These are phyloP conservation scores for Chouioia cunea DNA, from an alignment of 2,888 invertebrate species.

Conservation along the genomic window DNA sequence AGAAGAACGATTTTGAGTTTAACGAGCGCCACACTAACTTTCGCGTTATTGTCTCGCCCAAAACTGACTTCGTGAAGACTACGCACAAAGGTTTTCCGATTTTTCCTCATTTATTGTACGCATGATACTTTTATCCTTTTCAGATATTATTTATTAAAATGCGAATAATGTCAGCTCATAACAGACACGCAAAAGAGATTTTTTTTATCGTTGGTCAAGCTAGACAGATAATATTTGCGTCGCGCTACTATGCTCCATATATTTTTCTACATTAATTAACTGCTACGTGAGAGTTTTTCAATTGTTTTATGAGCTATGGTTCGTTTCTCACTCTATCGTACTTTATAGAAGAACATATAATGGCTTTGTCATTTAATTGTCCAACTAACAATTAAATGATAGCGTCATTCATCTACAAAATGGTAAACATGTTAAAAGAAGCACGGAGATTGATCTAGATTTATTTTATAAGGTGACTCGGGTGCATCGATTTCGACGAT, in stretches of 20 bases:
- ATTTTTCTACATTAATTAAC: slow-evolving; percentile 45
- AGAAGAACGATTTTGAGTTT: slow-evolving; percentile 31
- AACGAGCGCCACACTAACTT: slow-evolving; percentile 40
- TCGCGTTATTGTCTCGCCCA: slow-evolving; percentile 49
- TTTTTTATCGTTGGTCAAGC: slow-evolving; percentile 22
- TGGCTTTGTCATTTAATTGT: too few species aligned
- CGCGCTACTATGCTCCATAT: slow-evolving; percentile 15
- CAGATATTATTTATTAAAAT: too few species aligned
- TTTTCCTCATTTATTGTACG: too few species aligned
- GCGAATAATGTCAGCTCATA: too few species aligned
- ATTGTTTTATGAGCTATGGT: too few species aligned
- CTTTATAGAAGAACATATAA: too few species aligned
- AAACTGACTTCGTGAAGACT: slow-evolving; percentile 58
- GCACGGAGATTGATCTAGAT: too few species aligned
- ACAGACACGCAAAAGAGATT: neutral
- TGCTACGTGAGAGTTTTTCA: too few species aligned
- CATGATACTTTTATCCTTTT: too few species aligned
- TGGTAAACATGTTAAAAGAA: too few species aligned
- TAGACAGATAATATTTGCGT: slow-evolving; percentile 31
- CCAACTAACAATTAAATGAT: too few species aligned
- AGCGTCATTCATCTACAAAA: too few species aligned
- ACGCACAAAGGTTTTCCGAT: slow-evolving; percentile 53
- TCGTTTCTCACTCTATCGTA: slow-evolving; percentile 1
- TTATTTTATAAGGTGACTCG: slow-evolving; percentile 51
- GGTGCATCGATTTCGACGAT: slow-evolving; percentile 52